These are phyloP conservation scores for Pelusios castaneus DNA, from an alignment of 2,113 vertebrate species.

Conservation along the genomic window DNA sequence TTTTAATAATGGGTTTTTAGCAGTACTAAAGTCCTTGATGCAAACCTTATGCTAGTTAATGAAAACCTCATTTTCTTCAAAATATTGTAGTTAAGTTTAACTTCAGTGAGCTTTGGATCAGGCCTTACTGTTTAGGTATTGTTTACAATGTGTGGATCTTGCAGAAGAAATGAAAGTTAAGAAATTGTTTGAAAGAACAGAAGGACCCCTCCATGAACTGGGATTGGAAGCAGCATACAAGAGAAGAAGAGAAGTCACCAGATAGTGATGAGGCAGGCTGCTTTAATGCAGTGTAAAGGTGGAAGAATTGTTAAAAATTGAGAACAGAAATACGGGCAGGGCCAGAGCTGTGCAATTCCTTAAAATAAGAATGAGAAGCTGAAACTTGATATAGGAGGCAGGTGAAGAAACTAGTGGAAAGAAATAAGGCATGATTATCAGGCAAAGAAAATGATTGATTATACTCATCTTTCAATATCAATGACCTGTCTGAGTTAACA, in stretches of 20 bases:
- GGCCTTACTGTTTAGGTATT: not conserved
- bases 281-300: not conserved
- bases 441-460: constrained; percentile 47
- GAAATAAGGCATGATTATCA: constrained; percentile 9
- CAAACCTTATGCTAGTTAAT: not conserved
- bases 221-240: not conserved
- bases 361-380: not conserved
- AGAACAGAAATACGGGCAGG: not conserved
- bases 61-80: not conserved
- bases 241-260: not conserved
- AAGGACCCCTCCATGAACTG: not conserved
- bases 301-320: not conserved
- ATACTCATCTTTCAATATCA: constrained; percentile 45
- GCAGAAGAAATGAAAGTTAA: constrained; percentile 18
- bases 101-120: constrained; percentile 8
- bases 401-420: not conserved
- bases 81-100: not conserved
- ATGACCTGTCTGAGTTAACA: constrained; percentile 43
- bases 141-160: constrained; percentile 31
- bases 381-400: not conserved
- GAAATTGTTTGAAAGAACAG: not conserved
- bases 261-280: not conserved
- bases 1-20: not conserved
- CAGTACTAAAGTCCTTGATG: not conserved
- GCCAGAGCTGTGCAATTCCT: not conserved